Conservation (phyloP, 2,888 invertebrate genomes). For the Odontocerum albicorne region DNA sequence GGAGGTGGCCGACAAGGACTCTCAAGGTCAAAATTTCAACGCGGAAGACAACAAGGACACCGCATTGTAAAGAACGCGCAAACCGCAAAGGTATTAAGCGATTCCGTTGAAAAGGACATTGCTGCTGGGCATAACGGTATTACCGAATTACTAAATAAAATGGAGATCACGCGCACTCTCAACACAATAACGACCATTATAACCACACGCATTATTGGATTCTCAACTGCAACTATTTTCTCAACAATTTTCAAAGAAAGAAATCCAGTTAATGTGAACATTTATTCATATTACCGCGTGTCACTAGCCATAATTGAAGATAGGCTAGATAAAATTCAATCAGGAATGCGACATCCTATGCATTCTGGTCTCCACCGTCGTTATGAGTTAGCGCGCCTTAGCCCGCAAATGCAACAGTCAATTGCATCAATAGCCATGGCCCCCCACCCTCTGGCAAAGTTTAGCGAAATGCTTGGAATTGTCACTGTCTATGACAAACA, state of each 20-base stretch:
- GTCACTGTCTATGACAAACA: neutral
- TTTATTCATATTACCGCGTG: neutral
- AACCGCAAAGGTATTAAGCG: neutral
- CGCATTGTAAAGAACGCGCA: neutral
- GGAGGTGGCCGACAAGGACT: neutral
- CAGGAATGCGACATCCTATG: too few species aligned
- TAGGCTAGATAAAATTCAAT: neutral
- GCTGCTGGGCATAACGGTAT: neutral
- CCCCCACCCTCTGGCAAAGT: neutral
- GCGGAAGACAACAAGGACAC: neutral
- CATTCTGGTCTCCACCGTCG: too few species aligned
- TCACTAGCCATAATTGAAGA: neutral
- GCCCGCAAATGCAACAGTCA: too few species aligned
- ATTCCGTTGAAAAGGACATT: neutral
- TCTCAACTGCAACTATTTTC: neutral
- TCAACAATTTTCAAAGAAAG: neutral
- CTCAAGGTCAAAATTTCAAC: neutral
- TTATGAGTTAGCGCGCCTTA: too few species aligned
- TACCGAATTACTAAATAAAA: neutral
- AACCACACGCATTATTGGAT: neutral
- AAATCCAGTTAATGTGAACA: neutral
- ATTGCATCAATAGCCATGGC: neutral
- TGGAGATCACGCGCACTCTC: neutral
- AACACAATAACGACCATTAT: neutral
- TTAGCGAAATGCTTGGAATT: neutral